Conservation (phyloP, 2,113 vertebrate species). For the Furnarius figulus region DNA sequence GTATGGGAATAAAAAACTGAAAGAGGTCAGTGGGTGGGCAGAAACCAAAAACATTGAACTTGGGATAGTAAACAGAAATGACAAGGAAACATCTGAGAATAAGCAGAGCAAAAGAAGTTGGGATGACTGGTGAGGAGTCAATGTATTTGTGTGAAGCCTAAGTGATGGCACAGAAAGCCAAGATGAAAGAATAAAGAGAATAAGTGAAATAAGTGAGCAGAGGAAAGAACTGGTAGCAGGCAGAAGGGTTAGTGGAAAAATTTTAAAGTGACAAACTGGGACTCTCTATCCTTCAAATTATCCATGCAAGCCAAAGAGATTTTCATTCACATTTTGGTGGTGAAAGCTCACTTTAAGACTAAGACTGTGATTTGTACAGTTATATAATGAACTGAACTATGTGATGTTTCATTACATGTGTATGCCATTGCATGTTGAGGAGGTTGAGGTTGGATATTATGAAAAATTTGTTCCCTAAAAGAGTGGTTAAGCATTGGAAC, state of each 20-base stretch:
- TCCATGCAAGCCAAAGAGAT: not conserved
- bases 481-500: not conserved
- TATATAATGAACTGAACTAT: not conserved
- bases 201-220: not conserved
- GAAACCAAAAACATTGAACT: not conserved
- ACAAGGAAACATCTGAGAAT: not conserved
- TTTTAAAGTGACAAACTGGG: not conserved
- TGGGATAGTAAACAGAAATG: not conserved
- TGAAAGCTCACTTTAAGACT: not conserved
- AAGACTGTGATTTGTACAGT: not conserved
- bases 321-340: not conserved
- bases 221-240: not conserved
- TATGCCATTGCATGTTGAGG: not conserved
- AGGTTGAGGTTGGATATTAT: not conserved
- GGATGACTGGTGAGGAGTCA: not conserved
- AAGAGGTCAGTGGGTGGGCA: not conserved
- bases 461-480: not conserved
- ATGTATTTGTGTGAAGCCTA: not conserved
- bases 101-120: not conserved
- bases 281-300: not conserved
- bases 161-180: not conserved
- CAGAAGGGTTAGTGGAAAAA: not conserved
- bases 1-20: not conserved
- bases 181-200: not conserved
- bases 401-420: not conserved